phyloP scores from a whole-genome alignment of 2,113 vertebrate genomes.

The Oplegnathus fasciatus region DNA sequence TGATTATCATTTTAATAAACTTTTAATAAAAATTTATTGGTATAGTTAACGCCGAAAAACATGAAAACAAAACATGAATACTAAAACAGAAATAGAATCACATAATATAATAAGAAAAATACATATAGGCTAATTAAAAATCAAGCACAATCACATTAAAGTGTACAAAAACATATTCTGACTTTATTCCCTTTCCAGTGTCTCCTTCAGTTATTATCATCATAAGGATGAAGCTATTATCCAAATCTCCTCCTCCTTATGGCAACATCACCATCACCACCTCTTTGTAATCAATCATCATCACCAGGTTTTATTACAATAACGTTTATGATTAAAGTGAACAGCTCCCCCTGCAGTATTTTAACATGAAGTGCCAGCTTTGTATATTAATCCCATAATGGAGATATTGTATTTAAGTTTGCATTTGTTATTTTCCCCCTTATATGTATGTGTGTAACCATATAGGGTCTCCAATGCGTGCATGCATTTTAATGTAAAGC shows the following conservation, averaged over 20 bases:
- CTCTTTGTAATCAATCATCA: background rate
- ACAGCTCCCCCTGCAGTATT: background rate
- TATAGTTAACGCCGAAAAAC: accelerated
- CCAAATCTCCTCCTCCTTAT: no score
- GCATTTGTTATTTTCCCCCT: background rate
- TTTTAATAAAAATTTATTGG: no score
- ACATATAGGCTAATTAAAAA: no score
- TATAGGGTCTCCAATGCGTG: no score
- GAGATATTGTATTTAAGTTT: background rate
- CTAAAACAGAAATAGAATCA: background rate
- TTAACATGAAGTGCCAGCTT: background rate
- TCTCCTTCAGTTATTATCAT: background rate
- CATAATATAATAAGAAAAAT: background rate
- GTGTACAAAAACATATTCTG: background rate
- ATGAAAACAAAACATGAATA: no score
- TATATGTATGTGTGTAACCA: background rate
- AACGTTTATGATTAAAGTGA: background rate
- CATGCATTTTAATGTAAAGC: no score
- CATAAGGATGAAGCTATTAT: background rate
- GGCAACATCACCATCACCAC: background rate
- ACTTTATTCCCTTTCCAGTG: background rate
- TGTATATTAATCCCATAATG: background rate
- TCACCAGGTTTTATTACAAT: background rate
- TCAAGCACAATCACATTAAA: background rate
- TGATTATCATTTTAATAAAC: background rate